Conservation (phyloP, 2,888 invertebrate genomes). For the Chrysolina haemoptera region DNA sequence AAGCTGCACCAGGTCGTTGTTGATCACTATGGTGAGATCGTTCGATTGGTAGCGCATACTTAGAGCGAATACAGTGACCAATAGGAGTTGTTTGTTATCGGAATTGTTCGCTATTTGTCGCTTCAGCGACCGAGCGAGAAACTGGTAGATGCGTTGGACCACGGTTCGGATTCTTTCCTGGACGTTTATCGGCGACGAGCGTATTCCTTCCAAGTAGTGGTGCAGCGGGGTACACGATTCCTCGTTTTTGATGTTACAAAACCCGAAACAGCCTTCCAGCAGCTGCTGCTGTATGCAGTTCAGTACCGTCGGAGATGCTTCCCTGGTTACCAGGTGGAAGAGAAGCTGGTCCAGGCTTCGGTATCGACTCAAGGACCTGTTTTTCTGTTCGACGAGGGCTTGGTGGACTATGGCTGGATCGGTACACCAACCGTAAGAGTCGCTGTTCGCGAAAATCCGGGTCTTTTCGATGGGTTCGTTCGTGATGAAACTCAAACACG, state of each 20-base stretch:
- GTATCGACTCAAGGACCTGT: slow-evolving; percentile 57
- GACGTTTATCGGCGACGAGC: slow-evolving; percentile 70
- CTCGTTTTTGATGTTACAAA: slow-evolving; percentile 66
- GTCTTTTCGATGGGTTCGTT: slow-evolving; percentile 64
- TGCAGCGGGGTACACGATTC: slow-evolving; percentile 69
- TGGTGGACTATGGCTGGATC: slow-evolving; percentile 62
- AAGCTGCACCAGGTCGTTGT: slow-evolving; percentile 71
- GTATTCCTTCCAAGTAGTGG: slow-evolving; percentile 75
- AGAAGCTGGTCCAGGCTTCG: slow-evolving; percentile 65
- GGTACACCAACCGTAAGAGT: slow-evolving; percentile 65
- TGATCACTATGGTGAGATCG: slow-evolving; percentile 74
- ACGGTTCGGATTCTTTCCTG: slow-evolving; percentile 72
- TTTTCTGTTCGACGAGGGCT: slow-evolving; percentile 64
- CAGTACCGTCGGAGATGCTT: slow-evolving; percentile 62
- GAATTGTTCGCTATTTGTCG: slow-evolving; percentile 57
- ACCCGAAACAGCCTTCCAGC: slow-evolving; percentile 72
- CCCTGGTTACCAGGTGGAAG: slow-evolving; percentile 61
- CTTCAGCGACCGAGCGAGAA: slow-evolving; percentile 70
- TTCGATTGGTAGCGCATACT: slow-evolving; percentile 73
- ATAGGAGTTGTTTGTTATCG: slow-evolving; percentile 68
- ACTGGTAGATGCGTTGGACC: slow-evolving; percentile 72
- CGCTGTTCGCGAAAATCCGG: slow-evolving; percentile 49
- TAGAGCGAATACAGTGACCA: slow-evolving; percentile 73
- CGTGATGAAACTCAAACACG: slow-evolving; percentile 64
- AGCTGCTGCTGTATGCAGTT: slow-evolving; percentile 72